Evolutionary conservation across 1,140 invertebrate species (phyloP).

Genomic region (Temnothorax curvispinosus): DNA sequence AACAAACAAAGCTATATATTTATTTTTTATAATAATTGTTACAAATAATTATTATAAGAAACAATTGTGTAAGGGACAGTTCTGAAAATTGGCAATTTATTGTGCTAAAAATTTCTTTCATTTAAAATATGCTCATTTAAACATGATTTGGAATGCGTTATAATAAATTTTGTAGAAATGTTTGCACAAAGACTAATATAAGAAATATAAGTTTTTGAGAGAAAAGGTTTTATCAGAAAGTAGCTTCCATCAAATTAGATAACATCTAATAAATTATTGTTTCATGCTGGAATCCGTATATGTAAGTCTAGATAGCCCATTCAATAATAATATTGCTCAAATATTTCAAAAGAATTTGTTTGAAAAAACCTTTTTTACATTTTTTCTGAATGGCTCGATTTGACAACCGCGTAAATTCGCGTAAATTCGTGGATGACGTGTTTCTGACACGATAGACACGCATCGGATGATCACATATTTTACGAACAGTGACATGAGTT

Average conservation of each 20-base stretch:
- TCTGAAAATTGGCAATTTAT: not conserved
- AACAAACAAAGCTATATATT: not conserved
- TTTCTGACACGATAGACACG: constrained; percentile 38
- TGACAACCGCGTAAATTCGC: constrained; percentile 36
- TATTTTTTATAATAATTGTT: constrained; percentile 3
- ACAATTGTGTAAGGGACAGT: not conserved
- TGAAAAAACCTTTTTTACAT: constrained; percentile 19
- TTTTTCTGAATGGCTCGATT: constrained; percentile 26
- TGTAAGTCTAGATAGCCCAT: not conserved
- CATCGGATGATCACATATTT: constrained; percentile 29
- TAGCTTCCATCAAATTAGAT: not conserved
- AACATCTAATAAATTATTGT: constrained; percentile 13
- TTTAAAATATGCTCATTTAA: not conserved
- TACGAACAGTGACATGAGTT: constrained; percentile 39
- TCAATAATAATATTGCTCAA: not conserved
- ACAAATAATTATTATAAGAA: not conserved
- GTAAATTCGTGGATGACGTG: constrained; percentile 18
- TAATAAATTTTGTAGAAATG: not conserved
- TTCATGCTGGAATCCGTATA: not conserved
- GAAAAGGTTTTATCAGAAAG: not conserved
- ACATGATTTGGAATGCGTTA: not conserved
- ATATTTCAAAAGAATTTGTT: not conserved
- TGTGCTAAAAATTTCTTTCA: not conserved
- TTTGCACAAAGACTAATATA: not conserved
- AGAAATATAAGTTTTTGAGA: not conserved